Conservation (phyloP, 2,888 invertebrate genomes). For the Cryptops parisi region DNA sequence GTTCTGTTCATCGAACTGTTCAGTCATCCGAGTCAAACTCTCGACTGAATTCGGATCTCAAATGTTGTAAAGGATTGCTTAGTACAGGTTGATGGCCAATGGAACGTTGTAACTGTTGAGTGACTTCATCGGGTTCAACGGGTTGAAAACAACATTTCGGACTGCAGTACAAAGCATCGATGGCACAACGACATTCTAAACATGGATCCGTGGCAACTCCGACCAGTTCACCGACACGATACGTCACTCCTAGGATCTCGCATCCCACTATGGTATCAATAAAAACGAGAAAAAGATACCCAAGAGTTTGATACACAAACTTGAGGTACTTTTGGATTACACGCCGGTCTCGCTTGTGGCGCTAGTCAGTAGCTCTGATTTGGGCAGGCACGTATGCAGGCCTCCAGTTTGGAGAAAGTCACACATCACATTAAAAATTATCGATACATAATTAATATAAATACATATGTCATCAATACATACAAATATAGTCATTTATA, state of each 20-base stretch:
- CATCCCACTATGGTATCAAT: constrained; percentile 20
- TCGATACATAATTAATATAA: too few relatives aligned
- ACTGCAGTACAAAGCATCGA: constrained; percentile 24
- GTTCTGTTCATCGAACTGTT: too few relatives aligned
- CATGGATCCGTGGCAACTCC: constrained; percentile 26
- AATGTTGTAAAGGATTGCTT: constrained; percentile 17
- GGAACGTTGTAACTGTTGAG: constrained; percentile 13
- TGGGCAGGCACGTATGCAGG: too few relatives aligned
- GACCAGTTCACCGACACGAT: constrained; percentile 25
- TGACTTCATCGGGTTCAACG: constrained; percentile 16
- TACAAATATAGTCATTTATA: too few relatives aligned
- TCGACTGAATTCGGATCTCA: constrained; percentile 16
- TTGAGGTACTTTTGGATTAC: too few relatives aligned
- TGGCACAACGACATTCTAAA: constrained; percentile 26
- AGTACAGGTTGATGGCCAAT: constrained; percentile 13
- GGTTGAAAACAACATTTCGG: constrained; percentile 27
- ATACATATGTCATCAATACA: too few relatives aligned
- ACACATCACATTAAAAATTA: too few relatives aligned
- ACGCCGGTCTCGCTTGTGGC: too few relatives aligned
- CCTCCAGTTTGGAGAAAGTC: too few relatives aligned
- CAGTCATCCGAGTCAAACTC: too few relatives aligned
- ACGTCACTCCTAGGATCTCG: constrained; percentile 24
- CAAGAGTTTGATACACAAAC: too few relatives aligned
- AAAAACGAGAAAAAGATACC: neutral
- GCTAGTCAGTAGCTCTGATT: too few relatives aligned